Evolutionary conservation across 2,113 vertebrate species (phyloP), one percentile per base, ranked within the genome.

Genomic region (Dromaius novaehollandiae): DNA sequence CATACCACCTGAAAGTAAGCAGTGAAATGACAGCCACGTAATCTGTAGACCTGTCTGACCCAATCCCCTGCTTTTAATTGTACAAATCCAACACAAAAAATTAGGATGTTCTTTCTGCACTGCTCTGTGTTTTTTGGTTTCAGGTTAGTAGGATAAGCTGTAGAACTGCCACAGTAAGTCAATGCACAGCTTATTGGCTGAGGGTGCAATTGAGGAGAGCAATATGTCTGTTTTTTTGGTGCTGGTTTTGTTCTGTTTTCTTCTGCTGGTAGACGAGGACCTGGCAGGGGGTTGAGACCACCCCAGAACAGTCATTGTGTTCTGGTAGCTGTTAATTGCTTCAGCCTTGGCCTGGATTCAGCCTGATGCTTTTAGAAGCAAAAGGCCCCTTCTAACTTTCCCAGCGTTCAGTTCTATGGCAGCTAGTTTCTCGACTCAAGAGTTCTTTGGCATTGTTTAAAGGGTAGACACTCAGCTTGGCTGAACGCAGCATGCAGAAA

Each of bases 231-330:
- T 42, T 76, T 82, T 89, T 13, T 7, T 60, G 25, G 26, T 40
- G 13, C 22, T 80, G 58, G 32, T 26, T 58, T 90, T 63, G 28
- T 56, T 65, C 46, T 56, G 14, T 26, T 64, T 60, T 78, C 17
- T 51, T 70, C 56, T 83, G 25, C 5, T 0, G 22, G 28, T 64
- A 42, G 28, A 25, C 73, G 53, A 73, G 36, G 56, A 68, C 0
- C 2, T 28, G 36, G 42, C 24, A 53, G 26, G 55, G 15, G 74
- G 36, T 32, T 0, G 1, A 73, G 76, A 34, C 17, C 14, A 17
- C 38, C 3, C 30, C 75, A n/a, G 32, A 48, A 42, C 14, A 1
- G 8, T 48, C 0, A 1, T n/a, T 2, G 1, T 46, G 14, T 68
- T 87, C 56, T 83, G 24, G 24, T 25, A 66, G 40, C 56, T 36